A percentile compares a stretch with the other conserved stretches of the same genome.
These are phyloP conservation scores for Conus betulinus DNA, from an alignment of 1,140 invertebrate genomes.

Conservation along the genomic window DNA sequence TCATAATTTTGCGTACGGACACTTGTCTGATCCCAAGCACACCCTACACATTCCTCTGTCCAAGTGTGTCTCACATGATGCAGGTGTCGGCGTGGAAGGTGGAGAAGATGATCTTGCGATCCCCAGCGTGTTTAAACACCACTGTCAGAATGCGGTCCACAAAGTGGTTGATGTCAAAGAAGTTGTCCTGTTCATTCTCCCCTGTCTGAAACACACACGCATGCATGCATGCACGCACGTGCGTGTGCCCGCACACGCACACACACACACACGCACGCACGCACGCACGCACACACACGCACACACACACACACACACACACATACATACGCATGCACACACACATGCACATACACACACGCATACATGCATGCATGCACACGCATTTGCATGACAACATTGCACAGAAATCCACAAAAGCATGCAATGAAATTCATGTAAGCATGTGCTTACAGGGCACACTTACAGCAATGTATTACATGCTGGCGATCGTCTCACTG, in stretches of 20 bases:
- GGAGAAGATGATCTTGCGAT: slow-evolving; percentile 91
- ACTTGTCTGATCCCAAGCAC: not conserved
- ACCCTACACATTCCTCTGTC: not conserved
- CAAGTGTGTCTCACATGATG: slow-evolving; percentile 82
- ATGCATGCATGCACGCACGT: not conserved
- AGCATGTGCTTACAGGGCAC: too few species aligned
- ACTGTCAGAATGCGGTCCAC: slow-evolving; percentile 90
- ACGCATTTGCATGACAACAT: not conserved
- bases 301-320: not conserved
- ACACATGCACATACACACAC: not conserved
- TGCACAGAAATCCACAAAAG: not conserved
- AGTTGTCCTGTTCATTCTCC: slow-evolving; percentile 85
- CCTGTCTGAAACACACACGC: slow-evolving; percentile 51
- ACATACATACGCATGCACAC: not conserved
- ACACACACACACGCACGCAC: not conserved
- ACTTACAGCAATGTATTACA: too few species aligned
- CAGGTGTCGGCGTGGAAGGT: slow-evolving; percentile 97
- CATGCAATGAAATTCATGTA: too few species aligned
- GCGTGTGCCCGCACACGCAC: not conserved
- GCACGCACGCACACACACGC: not conserved
- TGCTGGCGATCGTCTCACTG: too few species aligned
- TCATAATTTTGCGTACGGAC: not conserved
- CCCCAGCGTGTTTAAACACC: slow-evolving; percentile 84
- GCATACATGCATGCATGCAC: not conserved
- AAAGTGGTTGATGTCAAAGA: slow-evolving; percentile 93